Evolutionary conservation across 1,140 invertebrate species (phyloP).

Genomic region (Oncopeltus fasciatus): DNA sequence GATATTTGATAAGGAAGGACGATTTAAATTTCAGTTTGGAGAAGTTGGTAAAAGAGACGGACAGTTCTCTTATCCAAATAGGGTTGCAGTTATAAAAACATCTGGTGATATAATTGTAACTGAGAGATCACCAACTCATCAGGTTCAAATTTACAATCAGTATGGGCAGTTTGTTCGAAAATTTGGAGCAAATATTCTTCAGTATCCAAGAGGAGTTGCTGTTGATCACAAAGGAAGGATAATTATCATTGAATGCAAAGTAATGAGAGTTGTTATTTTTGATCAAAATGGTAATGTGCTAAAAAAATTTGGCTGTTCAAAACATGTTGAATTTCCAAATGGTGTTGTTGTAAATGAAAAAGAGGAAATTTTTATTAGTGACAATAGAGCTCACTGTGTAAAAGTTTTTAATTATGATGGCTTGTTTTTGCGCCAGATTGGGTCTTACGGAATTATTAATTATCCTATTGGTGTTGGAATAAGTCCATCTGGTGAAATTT

Average conservation of each 20-base stretch:
- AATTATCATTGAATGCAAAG: conserved; percentile 99
- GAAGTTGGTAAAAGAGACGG: conserved; percentile 96
- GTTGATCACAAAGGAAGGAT: conserved; percentile 96
- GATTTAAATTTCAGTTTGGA: conserved; percentile 99
- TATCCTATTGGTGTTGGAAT: conserved; percentile 99
- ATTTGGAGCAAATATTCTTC: conserved; percentile 95
- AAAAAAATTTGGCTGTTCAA: conserved; percentile 96
- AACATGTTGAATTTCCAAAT: conserved; percentile 97
- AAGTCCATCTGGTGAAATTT: conserved; percentile 86
- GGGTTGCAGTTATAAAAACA: conserved; percentile 90
- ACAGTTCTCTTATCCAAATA: conserved; percentile 92
- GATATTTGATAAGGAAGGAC: conserved; percentile 96
- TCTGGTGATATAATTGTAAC: conserved; percentile 98
- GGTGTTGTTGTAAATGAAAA: conserved; percentile 98
- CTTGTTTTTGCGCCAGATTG: conserved; percentile 90
- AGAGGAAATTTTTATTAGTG: conserved; percentile 98
- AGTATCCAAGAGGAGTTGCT: conserved; percentile 92
- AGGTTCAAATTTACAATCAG: conserved; percentile 99
- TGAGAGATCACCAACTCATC: conserved; percentile 90
- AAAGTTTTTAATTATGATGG: conserved; percentile 99
- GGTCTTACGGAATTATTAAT: conserved; percentile 95
- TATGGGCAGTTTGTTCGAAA: conserved; percentile 99
- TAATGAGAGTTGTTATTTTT: conserved; percentile 98
- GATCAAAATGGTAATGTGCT: conserved; percentile 92
- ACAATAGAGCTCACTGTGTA: conserved; percentile 98